Base-by-base conservation (phyloP, 64 coral and sea anemone genomes). In the Astreopora myriophthalma region DNA sequence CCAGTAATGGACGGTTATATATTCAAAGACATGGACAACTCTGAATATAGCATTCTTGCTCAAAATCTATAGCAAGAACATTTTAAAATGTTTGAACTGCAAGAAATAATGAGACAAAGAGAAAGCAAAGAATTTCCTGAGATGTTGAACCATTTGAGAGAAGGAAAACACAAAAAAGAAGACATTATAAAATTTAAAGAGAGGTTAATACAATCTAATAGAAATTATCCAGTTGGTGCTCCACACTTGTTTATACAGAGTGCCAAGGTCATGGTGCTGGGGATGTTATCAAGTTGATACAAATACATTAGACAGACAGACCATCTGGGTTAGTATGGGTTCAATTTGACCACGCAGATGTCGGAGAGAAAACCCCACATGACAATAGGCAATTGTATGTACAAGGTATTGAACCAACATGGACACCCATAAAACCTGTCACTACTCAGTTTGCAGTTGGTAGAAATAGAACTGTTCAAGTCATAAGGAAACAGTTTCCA, bases 401-500 rank as follows among this genome's bases (percentile, higher is more conserved):
- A 46, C 40, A 46, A 46, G 3, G 40, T 46, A 46, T 46, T 10
- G 10, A 46, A 46, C 40, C 40, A 46, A 46, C 40, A 46, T n/a
- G n/a, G n/a, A n/a, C n/a, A n/a, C n/a, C n/a, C n/a, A n/a, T n/a
- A n/a, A n/a, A n/a, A n/a, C n/a, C n/a, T 46, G 40, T 46, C 40
- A 46, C 10, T 3, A 46, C 40, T 46, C 40, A 46, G 40, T 46
- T 46, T 46, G 40, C 40, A 5, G 40, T 46, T 46, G 40, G 40
- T 46, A 3, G 40, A 46, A 46, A 46, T 46, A 46, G 40, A 46
- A 46, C 3, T 46, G 40, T 10, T 46, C 40, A 10, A 46, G 40
- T 46, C 40, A 46, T 89, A 30, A 89, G 87, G 75, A 89, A 89
- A 89, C 87, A 89, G 36, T 89, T 89, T 61, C 71, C 87, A 23